Base-by-base conservation (phyloP, 2,888 invertebrate genomes). In the Mesoligia furuncula region DNA sequence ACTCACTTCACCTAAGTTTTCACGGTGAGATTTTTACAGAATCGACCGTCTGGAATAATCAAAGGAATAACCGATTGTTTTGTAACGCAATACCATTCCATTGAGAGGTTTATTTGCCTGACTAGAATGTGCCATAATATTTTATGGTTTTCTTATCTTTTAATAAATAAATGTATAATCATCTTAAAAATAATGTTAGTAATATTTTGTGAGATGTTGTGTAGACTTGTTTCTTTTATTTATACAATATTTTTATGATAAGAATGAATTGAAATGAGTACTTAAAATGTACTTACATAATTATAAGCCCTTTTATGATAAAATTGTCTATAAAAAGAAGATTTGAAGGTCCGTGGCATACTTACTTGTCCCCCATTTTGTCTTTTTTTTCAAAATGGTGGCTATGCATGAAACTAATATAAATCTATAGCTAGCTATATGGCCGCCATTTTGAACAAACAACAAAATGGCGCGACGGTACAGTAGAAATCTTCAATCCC, bases 21-120 rank as follows among this genome's bases (percentile, higher is more conserved):
- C n/a, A n/a, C n/a, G n/a, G n/a, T n/a, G n/a, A n/a, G n/a, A n/a
- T n/a, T n/a, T n/a, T n/a, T n/a, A n/a, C n/a, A n/a, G n/a, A n/a
- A n/a, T n/a, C n/a, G n/a, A n/a, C n/a, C n/a, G n/a, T n/a, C n/a
- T n/a, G 54, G 54, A 54, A 54, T 54, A 54, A 54, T 54, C 24
- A 54, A 54, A 54, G 24, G 24, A 54, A 54, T 17, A 54, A 24
- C 24, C 24, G 2, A 57, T 57, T n/a, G n/a, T 74, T 74, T 74
- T 73, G 45, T 73, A 73, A 7, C 11, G 27, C 13, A 73, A 15
- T 69, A 45, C 0, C 9, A 31, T 27, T 48, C 17, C 13, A n/a
- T 24, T 15, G 45, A 45, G 20, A 13, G 24, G 11, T 45, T 1
- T 20, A 31, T 27, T 48, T 48, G 24, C 17, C n/a, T 27, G 27